phyloP scores from a whole-genome alignment of 2,888 invertebrate species.

The Drosophila eohydei region DNA sequence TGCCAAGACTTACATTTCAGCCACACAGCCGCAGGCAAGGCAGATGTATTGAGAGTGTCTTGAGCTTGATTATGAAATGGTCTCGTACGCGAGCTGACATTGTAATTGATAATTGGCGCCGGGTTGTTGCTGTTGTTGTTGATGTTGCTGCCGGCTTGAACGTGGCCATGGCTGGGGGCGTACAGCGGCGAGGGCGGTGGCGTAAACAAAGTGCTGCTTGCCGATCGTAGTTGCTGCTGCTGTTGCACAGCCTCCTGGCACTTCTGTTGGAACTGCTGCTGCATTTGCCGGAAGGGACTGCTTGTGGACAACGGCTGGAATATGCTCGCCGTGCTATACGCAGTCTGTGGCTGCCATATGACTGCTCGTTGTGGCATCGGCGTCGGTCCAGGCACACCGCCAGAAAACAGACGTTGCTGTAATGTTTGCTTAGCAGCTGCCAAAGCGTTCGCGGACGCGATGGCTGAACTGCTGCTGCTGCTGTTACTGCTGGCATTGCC shows the following conservation, averaged over 20 bases:
- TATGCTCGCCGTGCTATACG: constrained; percentile 68
- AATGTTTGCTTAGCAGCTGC: constrained; percentile 80
- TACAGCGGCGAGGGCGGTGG: constrained; percentile 68
- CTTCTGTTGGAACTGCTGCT: constrained; percentile 72
- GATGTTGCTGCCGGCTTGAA: constrained; percentile 42
- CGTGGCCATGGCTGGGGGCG: constrained; percentile 47
- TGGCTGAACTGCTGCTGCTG: constrained; percentile 54
- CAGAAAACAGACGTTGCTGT: constrained; percentile 73
- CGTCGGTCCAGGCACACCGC: constrained; percentile 43
- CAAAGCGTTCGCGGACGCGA: constrained; percentile 80
- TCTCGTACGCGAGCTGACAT: constrained; percentile 76
- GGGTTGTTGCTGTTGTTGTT: constrained; percentile 60
- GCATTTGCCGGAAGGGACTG: constrained; percentile 59
- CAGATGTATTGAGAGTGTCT: constrained; percentile 78
- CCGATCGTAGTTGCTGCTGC: constrained; percentile 38
- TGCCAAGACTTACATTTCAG: constrained; percentile 83
- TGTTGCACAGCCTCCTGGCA: constrained; percentile 42
- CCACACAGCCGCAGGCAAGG: constrained; percentile 80
- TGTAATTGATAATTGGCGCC: constrained; percentile 73
- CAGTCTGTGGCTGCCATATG: constrained; percentile 62
- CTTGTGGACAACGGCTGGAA: constrained; percentile 58
- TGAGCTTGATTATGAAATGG: constrained; percentile 79
- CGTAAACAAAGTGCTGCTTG: constrained; percentile 53
- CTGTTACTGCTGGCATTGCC: constrained; percentile 22
- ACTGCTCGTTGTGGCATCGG: constrained; percentile 42